Conservation (phyloP, 2,888 invertebrate species). For the Meteorus cinctellus region DNA sequence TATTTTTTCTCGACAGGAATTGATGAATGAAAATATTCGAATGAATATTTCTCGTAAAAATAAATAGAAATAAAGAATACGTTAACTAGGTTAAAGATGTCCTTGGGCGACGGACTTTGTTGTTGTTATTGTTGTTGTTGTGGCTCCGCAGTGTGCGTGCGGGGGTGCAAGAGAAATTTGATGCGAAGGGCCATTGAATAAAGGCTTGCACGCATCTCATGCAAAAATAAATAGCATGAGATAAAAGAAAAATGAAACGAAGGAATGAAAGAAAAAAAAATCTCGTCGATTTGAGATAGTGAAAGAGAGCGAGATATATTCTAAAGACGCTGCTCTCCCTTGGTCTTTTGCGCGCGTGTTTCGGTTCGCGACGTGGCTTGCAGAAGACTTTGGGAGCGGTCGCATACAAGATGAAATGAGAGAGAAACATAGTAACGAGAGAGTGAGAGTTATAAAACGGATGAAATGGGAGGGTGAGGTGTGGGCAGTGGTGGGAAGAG, state of each 20-base stretch:
- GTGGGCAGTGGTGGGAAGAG: conserved; percentile 25
- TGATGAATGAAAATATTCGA: background rate
- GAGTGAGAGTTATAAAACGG: conserved; percentile 37
- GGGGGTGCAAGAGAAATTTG: conserved; percentile 27
- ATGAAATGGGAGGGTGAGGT: conserved; percentile 38
- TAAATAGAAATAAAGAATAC: conserved; percentile 13
- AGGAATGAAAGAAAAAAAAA: conserved; percentile 17
- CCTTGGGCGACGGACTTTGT: conserved; percentile 40
- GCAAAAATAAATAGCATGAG: background rate
- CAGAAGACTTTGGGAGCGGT: conserved; percentile 8
- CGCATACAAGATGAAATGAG: conserved; percentile 15
- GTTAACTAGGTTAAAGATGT: conserved; percentile 17
- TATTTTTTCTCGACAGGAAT: no score
- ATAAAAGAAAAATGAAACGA: background rate
- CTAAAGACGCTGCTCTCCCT: conserved; percentile 4
- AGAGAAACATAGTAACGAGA: conserved; percentile 18
- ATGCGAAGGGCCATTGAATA: background rate
- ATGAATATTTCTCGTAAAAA: conserved; percentile 3
- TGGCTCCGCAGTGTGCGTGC: background rate
- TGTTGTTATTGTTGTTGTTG: conserved; percentile 38
- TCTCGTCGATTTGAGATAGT: background rate
- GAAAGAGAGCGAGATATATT: conserved; percentile 1
- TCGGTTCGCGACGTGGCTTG: conserved; percentile 10
- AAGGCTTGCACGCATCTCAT: background rate
- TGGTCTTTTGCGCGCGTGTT: background rate